Evolutionary conservation across 2,888 invertebrate genomes (phyloP), one percentile per base, ranked within the genome.

Genomic region (Ennomos quercinarius): DNA sequence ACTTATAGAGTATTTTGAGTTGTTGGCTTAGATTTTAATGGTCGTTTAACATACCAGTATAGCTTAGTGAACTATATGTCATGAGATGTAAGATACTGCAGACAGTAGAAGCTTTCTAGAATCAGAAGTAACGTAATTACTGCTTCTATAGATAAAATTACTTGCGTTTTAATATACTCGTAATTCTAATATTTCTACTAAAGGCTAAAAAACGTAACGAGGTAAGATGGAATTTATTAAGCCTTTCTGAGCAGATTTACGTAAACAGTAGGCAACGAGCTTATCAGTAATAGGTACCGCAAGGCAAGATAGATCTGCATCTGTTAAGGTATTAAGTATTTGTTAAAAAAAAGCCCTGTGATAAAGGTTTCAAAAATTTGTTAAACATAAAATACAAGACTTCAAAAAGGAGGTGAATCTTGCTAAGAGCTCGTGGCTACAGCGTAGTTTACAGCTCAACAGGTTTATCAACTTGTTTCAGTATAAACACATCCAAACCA

Each of bases 21-120:
- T 45, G 39, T 45, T 41, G 17, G 34, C 27, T 45, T 45, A 38
- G 42, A 38, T 44, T 51, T 53, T 59, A 54, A 49, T 54, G 36
- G 54, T 43, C 49, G 35, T 59, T 58, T 53, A 58, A 44, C 35
- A 48, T 40, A 48, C 38, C 35, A 27, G 45, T 57, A 13, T 46
- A 57, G 37, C 12, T 45, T 44, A 57, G 43, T 12, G 43, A 38
- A 47, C 38, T 47, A 57, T 37, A 41, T n/a, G n/a, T 48, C 46
- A 10, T 43, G 41, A 51, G 52, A 57, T 52, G 46, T 34, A 6
- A 52, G 39, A 52, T 51, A 52, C 42, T 17, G 42, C 40, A 10
- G 37, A 45, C 12, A 17, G 40, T 10, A 41, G 41, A 48, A 58
- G 53, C 53, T 44, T 53, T 58, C 58, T 53, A 58, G 40, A 53